These are phyloP conservation scores for Tetrax tetrax DNA, from an alignment of 2,113 vertebrate genomes.

Conservation along the genomic window DNA sequence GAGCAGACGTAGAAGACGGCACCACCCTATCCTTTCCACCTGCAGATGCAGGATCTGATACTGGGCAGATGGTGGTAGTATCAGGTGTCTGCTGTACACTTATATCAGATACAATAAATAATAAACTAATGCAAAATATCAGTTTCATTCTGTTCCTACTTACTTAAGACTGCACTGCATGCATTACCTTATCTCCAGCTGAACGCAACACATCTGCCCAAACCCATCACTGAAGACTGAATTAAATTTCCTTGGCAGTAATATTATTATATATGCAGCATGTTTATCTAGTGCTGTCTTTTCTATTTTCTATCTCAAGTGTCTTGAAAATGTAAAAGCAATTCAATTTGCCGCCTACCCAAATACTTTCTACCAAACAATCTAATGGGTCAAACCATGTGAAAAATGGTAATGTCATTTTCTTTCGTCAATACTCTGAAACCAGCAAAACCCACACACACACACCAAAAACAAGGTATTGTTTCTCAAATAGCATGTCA, in stretches of 20 bases:
- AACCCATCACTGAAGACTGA: constrained; percentile 44
- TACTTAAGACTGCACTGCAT: constrained; percentile 39
- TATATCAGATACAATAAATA: constrained; percentile 72
- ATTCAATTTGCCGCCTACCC: constrained; percentile 52
- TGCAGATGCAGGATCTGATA: neutral
- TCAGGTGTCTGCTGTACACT: constrained; percentile 36
- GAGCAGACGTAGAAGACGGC: neutral
- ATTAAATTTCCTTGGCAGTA: constrained; percentile 68
- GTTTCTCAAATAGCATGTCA: constrained; percentile 26
- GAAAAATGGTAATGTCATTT: constrained; percentile 44
- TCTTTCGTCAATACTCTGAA: constrained; percentile 20
- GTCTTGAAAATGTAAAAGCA: constrained; percentile 67
- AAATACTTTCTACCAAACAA: constrained; percentile 53
- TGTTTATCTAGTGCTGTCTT: constrained; percentile 56
- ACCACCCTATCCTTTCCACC: neutral
- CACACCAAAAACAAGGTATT: neutral
- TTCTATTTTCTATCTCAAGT: constrained; percentile 59
- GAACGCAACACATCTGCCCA: constrained; percentile 60
- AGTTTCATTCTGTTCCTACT: constrained; percentile 60
- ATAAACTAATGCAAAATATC: constrained; percentile 62
- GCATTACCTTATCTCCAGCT: constrained; percentile 57
- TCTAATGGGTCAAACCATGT: constrained; percentile 50
- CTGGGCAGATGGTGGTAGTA: constrained; percentile 2
- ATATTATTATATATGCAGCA: constrained; percentile 51
- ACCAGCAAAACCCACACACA: neutral